Percentiles rank a stretch among this genome's conserved stretches.
phyloP scores from a whole-genome alignment of 2,888 invertebrate species.

The Hemicrepidius hirtus region DNA sequence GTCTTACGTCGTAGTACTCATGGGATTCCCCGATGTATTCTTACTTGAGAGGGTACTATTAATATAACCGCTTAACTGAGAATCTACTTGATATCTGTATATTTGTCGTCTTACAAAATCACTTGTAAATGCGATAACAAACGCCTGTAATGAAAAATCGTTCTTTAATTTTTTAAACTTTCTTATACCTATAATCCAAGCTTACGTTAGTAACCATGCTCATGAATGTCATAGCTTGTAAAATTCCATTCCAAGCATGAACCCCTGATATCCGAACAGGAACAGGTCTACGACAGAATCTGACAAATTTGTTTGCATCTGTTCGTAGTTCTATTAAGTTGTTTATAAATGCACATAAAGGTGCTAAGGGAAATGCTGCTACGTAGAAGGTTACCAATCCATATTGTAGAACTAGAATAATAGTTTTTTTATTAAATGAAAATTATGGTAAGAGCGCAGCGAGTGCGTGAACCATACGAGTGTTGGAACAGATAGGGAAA shows the following conservation, averaged over 20 bases:
- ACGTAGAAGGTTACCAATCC: conserved; percentile 81
- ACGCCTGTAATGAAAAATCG: conserved; percentile 58
- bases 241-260: conserved; percentile 65
- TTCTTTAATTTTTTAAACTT: background rate
- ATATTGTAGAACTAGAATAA: conserved; percentile 76
- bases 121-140: conserved; percentile 64
- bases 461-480: too few species aligned
- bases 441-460: too few species aligned
- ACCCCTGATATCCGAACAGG: conserved; percentile 60
- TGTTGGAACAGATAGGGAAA: too few species aligned
- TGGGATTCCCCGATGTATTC: conserved; percentile 16
- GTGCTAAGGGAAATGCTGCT: conserved; percentile 80
- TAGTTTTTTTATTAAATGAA: background rate
- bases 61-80: conserved; percentile 56
- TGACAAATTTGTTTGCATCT: conserved; percentile 63
- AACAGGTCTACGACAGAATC: conserved; percentile 60
- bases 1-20: too few species aligned
- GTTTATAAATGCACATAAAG: conserved; percentile 78
- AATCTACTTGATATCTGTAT: conserved; percentile 49
- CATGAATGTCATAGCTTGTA: conserved; percentile 64
- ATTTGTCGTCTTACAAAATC: conserved; percentile 61
- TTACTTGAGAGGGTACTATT: conserved; percentile 63
- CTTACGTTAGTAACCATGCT: conserved; percentile 67
- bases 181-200: background rate
- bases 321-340: conserved; percentile 77